Percentiles rank a stretch among this genome's conserved stretches.
These are phyloP conservation scores for Drosophila affinis DNA, from an alignment of 2,888 invertebrate species.

Conservation along the genomic window DNA sequence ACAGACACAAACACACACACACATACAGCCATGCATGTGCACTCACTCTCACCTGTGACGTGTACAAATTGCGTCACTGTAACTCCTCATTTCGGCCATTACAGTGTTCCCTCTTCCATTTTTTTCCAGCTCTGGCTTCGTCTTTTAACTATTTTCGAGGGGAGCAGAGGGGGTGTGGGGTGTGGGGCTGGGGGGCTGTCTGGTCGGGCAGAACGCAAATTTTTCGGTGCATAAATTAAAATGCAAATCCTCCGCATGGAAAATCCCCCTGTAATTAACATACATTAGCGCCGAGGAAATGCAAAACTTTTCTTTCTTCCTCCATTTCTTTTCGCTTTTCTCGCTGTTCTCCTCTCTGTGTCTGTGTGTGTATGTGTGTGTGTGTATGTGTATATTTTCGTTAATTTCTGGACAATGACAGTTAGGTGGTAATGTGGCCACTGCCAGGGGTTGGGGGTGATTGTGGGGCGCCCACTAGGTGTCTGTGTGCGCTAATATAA, in stretches of 20 bases:
- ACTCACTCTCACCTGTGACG: slow-evolving; percentile 37
- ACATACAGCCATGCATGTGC: slow-evolving; percentile 18
- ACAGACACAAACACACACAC: slow-evolving; percentile 14
- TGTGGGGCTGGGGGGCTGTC: slow-evolving; percentile 28
- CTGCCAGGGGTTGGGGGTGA: too few relatives aligned
- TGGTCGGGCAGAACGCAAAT: slow-evolving; percentile 59
- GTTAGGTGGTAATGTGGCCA: slow-evolving; percentile 71
- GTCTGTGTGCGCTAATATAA: slow-evolving; percentile 66
- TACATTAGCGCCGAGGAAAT: slow-evolving; percentile 83
- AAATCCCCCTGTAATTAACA: slow-evolving; percentile 83
- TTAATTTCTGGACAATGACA: slow-evolving; percentile 81
- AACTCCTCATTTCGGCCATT: slow-evolving; percentile 69
- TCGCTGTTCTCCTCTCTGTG: slow-evolving; percentile 3
- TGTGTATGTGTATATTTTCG: slow-evolving; percentile 74
- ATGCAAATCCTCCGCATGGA: slow-evolving; percentile 80
- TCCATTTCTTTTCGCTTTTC: slow-evolving; percentile 21
- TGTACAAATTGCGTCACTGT: slow-evolving; percentile 61
- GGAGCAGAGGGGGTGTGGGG: neutral
- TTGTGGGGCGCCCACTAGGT: slow-evolving; percentile 34
- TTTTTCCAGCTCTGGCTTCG: slow-evolving; percentile 45
- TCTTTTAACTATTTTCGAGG: slow-evolving; percentile 50
- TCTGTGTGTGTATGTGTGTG: slow-evolving; percentile 59
- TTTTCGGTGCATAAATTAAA: slow-evolving; percentile 79
- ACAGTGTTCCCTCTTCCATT: slow-evolving; percentile 24
- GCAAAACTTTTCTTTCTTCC: slow-evolving; percentile 66